Conservation (phyloP, 1,140 invertebrate genomes). For the Drosophila ananassae region DNA sequence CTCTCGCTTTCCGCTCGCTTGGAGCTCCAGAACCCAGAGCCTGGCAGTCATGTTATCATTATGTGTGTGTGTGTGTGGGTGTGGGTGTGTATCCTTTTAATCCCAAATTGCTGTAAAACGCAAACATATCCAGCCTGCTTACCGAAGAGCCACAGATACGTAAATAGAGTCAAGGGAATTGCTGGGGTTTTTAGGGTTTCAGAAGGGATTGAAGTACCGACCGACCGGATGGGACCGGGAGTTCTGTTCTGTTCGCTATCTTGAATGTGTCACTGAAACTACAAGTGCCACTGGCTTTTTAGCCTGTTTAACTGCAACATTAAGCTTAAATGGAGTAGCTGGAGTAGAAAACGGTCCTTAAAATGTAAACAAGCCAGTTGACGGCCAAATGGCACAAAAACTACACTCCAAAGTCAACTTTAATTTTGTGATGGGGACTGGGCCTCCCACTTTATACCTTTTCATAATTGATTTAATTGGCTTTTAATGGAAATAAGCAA, state of each 20-base stretch:
- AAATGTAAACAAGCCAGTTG: conserved; percentile 47
- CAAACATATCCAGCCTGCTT: not conserved
- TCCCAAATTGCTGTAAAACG: conserved; percentile 1
- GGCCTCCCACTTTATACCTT: not conserved
- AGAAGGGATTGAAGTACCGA: no score
- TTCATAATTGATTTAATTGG: not conserved
- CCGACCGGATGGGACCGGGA: not conserved
- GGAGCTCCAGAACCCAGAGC: no score
- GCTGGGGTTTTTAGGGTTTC: no score
- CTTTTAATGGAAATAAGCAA: no score
- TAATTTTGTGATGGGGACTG: conserved; percentile 20
- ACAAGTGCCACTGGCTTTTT: conserved; percentile 42
- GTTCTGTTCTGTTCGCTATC: not conserved
- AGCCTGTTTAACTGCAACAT: conserved; percentile 37
- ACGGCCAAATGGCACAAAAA: conserved; percentile 42
- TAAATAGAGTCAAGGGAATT: conserved; percentile 1
- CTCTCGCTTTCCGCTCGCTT: not conserved
- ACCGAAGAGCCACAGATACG: conserved; percentile 1
- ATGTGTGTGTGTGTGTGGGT: not conserved
- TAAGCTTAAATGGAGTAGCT: conserved; percentile 41
- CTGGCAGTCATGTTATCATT: conserved; percentile 3
- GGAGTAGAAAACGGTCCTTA: conserved; percentile 32
- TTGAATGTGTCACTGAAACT: conserved; percentile 28
- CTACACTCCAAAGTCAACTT: conserved; percentile 45
- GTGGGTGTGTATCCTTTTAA: conserved; percentile 1